Base-by-base conservation (phyloP, 2,888 invertebrate species). In the Choreutis nemorana region DNA sequence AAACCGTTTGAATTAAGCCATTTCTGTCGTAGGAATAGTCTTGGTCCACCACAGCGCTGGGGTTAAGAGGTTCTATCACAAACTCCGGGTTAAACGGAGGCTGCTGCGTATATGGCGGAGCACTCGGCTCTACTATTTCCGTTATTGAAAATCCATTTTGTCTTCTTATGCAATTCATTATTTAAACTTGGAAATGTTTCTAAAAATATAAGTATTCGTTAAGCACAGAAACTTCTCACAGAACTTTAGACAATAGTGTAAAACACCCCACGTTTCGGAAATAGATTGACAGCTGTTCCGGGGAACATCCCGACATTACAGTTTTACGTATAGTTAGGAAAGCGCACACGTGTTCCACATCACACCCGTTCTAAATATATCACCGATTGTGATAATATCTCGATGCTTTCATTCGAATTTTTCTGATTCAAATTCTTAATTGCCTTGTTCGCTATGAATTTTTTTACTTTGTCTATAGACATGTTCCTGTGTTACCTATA, bases 251-350 rank as follows among this genome's bases (percentile, higher is more conserved):
- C 4, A 8, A 23, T 50, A 44, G 44, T 51, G 59, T 49, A 50
- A 52, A 52, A 56, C 56, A 55, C 62, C 62, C 64, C 55, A 53
- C 55, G 49, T 50, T 52, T 60, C 65, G 52, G 60, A 75, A 73
- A 73, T 73, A 71, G 64, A 59, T 50, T 50, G 65, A 68, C 75
- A 77, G 72, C 72, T 73, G 72, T 64, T 62, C 50, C 48, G 46
- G 47, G 46, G 55, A 56, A 64, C 60, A 61, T 57, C 58, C 61
- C 53, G n/a, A n/a, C n/a, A n/a, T n/a, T n/a, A n/a, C n/a, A n/a
- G n/a, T n/a, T n/a, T n/a, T n/a, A 23, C 7, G 22, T 23, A 10
- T 22, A 22, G 10, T n/a, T n/a, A 6, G 9, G 23, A 26, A 26
- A 8, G 14, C 14, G n/a, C 5, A 12, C 26, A 26, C 9, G 14